Base-by-base conservation (phyloP, 23 tunicate genomes). In the Ascidia mentula region DNA sequence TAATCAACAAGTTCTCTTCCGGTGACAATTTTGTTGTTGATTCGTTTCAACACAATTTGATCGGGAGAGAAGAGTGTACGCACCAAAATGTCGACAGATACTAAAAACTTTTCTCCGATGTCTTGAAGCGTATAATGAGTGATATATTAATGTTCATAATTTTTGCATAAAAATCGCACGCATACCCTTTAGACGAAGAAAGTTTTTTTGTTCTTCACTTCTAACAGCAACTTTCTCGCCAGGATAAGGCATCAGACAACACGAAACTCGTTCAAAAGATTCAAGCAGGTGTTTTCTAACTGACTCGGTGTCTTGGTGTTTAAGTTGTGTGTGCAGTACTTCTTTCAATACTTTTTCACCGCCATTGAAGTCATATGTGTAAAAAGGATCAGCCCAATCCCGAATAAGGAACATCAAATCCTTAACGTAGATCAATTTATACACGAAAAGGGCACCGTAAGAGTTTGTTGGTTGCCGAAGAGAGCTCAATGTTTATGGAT, bases 221-320 rank as follows among this genome's bases (percentile, higher is more conserved):
- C 74, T 40, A 12, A 59, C 42, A 32, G 45, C 79, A 7, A 82
- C 87, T 73, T 75, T 74, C 30, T 71, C 15, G 35, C 87, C 87
- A 18, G 87, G 87, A 31, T 74, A 78, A 33, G 87, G 87, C 79
- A 82, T 74, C 36, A 82, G 69, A 59, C 74, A 82, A 70, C 87
- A 82, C 31, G 80, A 74, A 7, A 82, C 46, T 28, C 72, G 60
- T 74, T 75, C 46, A 61, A 82, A 82, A 45, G 69, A 38, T 30
- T 40, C 4, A 28, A 30, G 80, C 45, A 82, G 70, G 69, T 74
- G 38, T 74, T 59, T 35, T 59, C 87, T 36, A 0, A 82, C 80
- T 0, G 69, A 34, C 18, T 60, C 46, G 13, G 74, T 36, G 31
- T 82, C 87, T 4, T 75, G 80, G 9, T 73, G 87, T 15, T 73